Evolutionary conservation across 2,888 invertebrate species (phyloP).

Genomic region (Chouioia cunea): DNA sequence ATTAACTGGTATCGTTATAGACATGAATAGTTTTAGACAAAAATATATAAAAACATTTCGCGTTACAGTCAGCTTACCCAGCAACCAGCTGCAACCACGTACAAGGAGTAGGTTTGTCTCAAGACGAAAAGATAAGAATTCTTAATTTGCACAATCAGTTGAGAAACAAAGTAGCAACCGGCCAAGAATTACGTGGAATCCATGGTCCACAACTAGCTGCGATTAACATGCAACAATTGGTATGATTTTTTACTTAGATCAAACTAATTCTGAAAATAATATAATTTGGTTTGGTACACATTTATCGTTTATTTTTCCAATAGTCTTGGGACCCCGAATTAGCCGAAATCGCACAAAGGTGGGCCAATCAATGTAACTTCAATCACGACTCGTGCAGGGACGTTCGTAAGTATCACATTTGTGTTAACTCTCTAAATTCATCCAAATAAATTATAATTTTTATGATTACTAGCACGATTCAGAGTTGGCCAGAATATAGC

Average conservation of each 20-base stretch:
- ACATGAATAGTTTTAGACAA: no score
- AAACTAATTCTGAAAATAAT: not conserved
- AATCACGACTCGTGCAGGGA: slow-evolving; percentile 66
- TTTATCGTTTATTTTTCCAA: slow-evolving; percentile 10
- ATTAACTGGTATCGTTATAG: no score
- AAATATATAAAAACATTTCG: not conserved
- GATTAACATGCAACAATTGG: slow-evolving; percentile 49
- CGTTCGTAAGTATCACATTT: slow-evolving; percentile 43
- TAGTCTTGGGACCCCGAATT: slow-evolving; percentile 63
- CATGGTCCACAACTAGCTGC: slow-evolving; percentile 55
- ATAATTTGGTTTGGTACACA: no score
- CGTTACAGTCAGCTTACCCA: not conserved
- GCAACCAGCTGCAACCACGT: slow-evolving; percentile 10
- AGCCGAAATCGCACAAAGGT: slow-evolving; percentile 66
- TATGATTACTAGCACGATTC: slow-evolving; percentile 58
- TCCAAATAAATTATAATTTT: not conserved
- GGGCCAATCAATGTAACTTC: slow-evolving; percentile 68
- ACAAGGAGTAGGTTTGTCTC: slow-evolving; percentile 33
- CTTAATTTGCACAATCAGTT: slow-evolving; percentile 48
- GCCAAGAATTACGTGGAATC: slow-evolving; percentile 50
- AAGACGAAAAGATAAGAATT: slow-evolving; percentile 28
- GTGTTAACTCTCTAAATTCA: no score
- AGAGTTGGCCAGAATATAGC: slow-evolving; percentile 68
- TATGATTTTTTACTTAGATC: slow-evolving; percentile 37
- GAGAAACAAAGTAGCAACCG: slow-evolving; percentile 49